phyloP scores from a whole-genome alignment of 2,113 vertebrate genomes.

The Emydura subglobosa region DNA sequence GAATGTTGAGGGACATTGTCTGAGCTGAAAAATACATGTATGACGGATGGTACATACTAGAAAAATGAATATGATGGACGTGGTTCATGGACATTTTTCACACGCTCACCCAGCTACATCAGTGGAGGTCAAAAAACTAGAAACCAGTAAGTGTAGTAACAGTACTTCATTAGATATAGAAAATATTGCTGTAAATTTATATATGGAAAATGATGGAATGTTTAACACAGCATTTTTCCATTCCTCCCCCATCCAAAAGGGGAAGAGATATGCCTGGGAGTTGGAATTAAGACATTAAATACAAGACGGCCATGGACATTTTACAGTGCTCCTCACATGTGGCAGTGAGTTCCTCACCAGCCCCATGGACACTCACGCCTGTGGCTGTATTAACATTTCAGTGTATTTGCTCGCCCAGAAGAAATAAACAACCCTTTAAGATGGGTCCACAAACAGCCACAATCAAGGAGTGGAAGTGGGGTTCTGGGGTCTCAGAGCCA shows the following conservation, averaged over 20 bases:
- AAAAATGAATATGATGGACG: background rate
- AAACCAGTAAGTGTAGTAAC: background rate
- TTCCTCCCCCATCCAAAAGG: background rate
- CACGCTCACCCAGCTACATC: background rate
- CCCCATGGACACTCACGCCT: background rate
- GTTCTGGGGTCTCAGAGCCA: rapidly evolving
- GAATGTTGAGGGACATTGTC: background rate
- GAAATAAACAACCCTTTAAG: background rate
- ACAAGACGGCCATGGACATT: background rate
- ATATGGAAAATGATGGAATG: background rate
- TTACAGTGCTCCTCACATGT: background rate
- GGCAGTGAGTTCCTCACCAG: background rate
- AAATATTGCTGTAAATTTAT: background rate
- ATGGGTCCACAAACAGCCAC: background rate
- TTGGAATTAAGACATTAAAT: background rate
- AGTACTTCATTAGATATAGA: background rate
- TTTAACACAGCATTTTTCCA: background rate
- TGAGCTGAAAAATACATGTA: background rate
- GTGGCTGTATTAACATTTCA: background rate
- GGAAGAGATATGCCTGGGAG: background rate
- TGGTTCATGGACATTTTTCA: background rate
- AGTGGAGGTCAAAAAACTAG: background rate
- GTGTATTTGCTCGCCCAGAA: background rate
- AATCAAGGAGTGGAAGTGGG: background rate
- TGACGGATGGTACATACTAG: background rate